Base-by-base conservation (phyloP, 2,797 vertebrate genomes). In the Knipowitschia caucasica region DNA sequence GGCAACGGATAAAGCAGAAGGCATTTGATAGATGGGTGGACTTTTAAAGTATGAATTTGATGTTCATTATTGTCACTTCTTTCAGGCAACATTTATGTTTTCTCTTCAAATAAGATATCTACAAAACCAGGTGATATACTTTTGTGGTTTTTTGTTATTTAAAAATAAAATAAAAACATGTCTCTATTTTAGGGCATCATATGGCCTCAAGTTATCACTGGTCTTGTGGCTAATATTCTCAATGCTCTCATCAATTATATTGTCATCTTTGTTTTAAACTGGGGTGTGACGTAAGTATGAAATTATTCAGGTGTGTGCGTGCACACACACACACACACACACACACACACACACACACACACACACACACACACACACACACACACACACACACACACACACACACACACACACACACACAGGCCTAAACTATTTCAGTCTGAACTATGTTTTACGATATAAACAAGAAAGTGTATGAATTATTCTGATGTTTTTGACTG, bases 281-380 rank as follows among this genome's bases (percentile, higher is more conserved):
- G 95, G 65, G 94, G 95, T 30, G 67, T 97, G 34, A 75, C 61
- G 95, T 98, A 82, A 96, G 95, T 95, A 69, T 61, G 9, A 43
- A 20, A 31, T 47, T 2, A 1, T 26, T 10, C 5, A 2, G 3
- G 7, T 26, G 5, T 25, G 6, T 18, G 2, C n/a, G n/a, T n/a
- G n/a, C n/a, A n/a, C n/a, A n/a, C n/a, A n/a, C n/a, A n/a, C n/a
- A n/a, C n/a, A n/a, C n/a, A n/a, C n/a, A n/a, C n/a, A n/a, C n/a
- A n/a, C n/a, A n/a, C n/a, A n/a, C n/a, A n/a, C n/a, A n/a, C n/a
- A n/a, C n/a, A n/a, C n/a, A n/a, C n/a, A n/a, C n/a, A n/a, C n/a
- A n/a, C n/a, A n/a, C n/a, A n/a, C n/a, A n/a, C n/a, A n/a, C n/a
- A n/a, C n/a, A n/a, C n/a, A n/a, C n/a, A n/a, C n/a, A n/a, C n/a